phyloP scores from a whole-genome alignment of 2,888 invertebrate species.

The Belgica antarctica region DNA sequence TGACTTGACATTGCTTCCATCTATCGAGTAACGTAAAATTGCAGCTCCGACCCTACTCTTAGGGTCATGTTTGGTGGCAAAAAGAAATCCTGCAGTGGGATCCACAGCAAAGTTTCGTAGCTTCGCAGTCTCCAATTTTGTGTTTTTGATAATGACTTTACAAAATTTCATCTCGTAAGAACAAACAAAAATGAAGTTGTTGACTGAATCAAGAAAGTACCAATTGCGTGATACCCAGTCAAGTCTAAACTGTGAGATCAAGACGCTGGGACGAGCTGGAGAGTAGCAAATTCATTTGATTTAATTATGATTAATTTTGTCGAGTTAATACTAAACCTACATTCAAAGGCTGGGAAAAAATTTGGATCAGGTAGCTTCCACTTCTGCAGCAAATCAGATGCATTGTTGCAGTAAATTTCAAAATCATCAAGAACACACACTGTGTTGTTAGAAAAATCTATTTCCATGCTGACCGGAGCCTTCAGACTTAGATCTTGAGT shows the following conservation, averaged over 20 bases:
- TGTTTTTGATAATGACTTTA: slow-evolving; percentile 65
- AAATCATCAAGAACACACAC: slow-evolving; percentile 35
- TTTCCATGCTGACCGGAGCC: slow-evolving; percentile 26
- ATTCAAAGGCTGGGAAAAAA: slow-evolving; percentile 10
- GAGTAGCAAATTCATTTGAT: too few relatives aligned
- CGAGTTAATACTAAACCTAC: slow-evolving; percentile 9
- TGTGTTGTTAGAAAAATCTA: slow-evolving; percentile 2
- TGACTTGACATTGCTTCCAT: slow-evolving; percentile 62
- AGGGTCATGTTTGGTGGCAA: slow-evolving; percentile 73
- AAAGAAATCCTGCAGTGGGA: slow-evolving; percentile 69
- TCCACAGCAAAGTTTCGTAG: slow-evolving; percentile 76
- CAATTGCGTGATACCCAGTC: slow-evolving; percentile 87
- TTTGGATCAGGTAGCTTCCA: slow-evolving; percentile 32
- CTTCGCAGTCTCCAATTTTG: slow-evolving; percentile 59
- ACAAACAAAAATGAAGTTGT: slow-evolving; percentile 72
- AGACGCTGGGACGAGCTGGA: not conserved
- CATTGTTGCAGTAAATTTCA: slow-evolving; percentile 40
- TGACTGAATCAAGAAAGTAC: slow-evolving; percentile 73
- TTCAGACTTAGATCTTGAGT: slow-evolving; percentile 56
- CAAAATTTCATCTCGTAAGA: slow-evolving; percentile 63
- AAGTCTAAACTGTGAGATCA: slow-evolving; percentile 68
- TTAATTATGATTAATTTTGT: not conserved
- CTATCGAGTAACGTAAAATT: slow-evolving; percentile 65
- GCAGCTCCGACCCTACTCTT: slow-evolving; percentile 58
- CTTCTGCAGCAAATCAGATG: slow-evolving; percentile 30